These are phyloP conservation scores for Sebastes itinus DNA, from an alignment of 2,797 vertebrate genomes.

Conservation along the genomic window DNA sequence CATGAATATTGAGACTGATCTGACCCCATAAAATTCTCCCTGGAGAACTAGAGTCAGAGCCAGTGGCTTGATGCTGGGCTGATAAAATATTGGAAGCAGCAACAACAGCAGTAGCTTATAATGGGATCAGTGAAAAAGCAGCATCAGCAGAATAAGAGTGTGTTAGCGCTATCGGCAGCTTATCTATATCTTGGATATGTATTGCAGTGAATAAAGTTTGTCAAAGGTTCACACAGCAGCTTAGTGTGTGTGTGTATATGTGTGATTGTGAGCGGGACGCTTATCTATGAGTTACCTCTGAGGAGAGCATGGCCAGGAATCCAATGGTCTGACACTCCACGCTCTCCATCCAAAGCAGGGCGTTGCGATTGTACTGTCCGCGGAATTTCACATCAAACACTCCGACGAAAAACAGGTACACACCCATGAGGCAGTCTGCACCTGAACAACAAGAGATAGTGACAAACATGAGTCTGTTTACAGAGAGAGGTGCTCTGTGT, in stretches of 20 bases:
- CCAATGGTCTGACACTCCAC: constrained; percentile 81
- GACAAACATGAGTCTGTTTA: neutral
- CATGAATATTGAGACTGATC: too few relatives aligned
- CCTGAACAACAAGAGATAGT: constrained; percentile 57
- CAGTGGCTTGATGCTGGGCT: neutral
- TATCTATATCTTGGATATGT: neutral
- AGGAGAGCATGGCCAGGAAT: constrained; percentile 86
- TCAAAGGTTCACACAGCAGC: neutral
- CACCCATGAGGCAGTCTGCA: constrained; percentile 87
- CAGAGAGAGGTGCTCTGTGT: neutral
- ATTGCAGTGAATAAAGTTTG: neutral
- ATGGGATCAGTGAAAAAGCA: neutral
- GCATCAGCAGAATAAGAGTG: neutral
- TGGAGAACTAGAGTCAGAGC: neutral
- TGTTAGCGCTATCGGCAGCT: neutral
- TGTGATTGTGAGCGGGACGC: neutral
- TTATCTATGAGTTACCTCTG: constrained; percentile 70
- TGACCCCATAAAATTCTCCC: neutral
- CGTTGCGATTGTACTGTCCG: constrained; percentile 85
- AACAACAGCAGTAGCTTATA: neutral
- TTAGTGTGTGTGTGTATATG: neutral
- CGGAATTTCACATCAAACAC: constrained; percentile 86
- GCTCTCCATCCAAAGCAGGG: constrained; percentile 87
- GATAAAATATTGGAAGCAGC: neutral
- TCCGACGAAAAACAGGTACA: constrained; percentile 87